Percentiles rank a stretch among this genome's conserved stretches.
phyloP scores from a whole-genome alignment of 2,797 vertebrate genomes.

The Silurus aristotelis region DNA sequence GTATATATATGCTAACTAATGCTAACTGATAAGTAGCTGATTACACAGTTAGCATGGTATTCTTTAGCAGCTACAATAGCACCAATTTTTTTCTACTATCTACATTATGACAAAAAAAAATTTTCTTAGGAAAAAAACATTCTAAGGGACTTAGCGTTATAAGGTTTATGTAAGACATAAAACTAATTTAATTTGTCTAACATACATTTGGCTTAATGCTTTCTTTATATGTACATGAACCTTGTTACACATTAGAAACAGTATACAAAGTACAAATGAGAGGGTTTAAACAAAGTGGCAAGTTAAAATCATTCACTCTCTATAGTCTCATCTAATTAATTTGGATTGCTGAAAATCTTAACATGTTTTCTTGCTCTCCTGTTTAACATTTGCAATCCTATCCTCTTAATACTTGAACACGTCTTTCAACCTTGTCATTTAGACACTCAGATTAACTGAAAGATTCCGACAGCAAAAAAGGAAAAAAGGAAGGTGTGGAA shows the following conservation, averaged over 20 bases:
- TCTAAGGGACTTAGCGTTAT: not conserved
- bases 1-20: not conserved
- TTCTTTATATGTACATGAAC: not conserved
- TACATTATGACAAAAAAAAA: not conserved
- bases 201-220: not conserved
- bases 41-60: not conserved
- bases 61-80: not conserved
- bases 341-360: not conserved
- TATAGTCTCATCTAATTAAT: not conserved
- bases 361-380: not conserved
- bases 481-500: too few relatives aligned
- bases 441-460: not conserved
- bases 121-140: not conserved
- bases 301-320: not conserved
- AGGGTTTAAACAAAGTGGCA: not conserved
- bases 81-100: too few relatives aligned
- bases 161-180: not conserved
- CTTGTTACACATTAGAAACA: not conserved
- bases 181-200: not conserved
- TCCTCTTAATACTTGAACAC: not conserved
- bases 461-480: not conserved
- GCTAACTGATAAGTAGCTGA: conserved; percentile 5
- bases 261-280: not conserved
- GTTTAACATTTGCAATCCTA: not conserved
- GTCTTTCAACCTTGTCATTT: not conserved